Evolutionary conservation across 2,888 invertebrate genomes (phyloP).

Genomic region (Eupithecia vulgata): DNA sequence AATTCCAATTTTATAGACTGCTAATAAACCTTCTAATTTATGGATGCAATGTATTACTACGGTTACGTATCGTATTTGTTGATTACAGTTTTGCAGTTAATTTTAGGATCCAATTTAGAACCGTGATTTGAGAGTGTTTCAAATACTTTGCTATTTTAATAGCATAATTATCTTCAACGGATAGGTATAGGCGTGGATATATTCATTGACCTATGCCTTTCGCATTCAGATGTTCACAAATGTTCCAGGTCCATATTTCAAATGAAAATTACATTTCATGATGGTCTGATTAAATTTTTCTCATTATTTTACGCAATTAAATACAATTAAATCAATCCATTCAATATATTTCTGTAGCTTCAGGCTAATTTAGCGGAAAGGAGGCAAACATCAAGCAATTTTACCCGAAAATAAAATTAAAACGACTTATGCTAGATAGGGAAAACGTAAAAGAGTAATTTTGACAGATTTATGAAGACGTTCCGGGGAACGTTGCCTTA

Average conservation of each 20-base stretch:
- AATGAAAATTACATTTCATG: background rate
- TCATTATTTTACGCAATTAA: background rate
- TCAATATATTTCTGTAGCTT: background rate
- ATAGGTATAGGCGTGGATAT: too few relatives aligned
- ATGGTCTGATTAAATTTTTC: background rate
- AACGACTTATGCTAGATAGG: slow-evolving; percentile 10
- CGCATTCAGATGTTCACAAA: too few relatives aligned
- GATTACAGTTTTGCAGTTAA: background rate
- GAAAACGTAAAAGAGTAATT: slow-evolving; percentile 28
- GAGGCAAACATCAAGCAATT: slow-evolving; percentile 7
- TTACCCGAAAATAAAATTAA: slow-evolving; percentile 13
- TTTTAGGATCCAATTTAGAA: background rate
- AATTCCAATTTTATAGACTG: slow-evolving; percentile 3
- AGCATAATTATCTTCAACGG: too few relatives aligned
- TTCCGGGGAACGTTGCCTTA: slow-evolving; percentile 22
- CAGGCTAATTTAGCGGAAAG: background rate
- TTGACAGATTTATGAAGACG: slow-evolving; percentile 32
- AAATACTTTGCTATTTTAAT: background rate
- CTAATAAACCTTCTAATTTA: background rate
- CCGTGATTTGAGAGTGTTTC: background rate
- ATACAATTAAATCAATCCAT: background rate
- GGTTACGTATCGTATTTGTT: background rate
- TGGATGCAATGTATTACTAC: background rate
- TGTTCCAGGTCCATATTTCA: too few relatives aligned
- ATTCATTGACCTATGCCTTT: too few relatives aligned